A percentile compares a stretch with the other conserved stretches of the same genome.
Conservation (phyloP, 2,888 invertebrate species). For the Cantharis nigra region DNA sequence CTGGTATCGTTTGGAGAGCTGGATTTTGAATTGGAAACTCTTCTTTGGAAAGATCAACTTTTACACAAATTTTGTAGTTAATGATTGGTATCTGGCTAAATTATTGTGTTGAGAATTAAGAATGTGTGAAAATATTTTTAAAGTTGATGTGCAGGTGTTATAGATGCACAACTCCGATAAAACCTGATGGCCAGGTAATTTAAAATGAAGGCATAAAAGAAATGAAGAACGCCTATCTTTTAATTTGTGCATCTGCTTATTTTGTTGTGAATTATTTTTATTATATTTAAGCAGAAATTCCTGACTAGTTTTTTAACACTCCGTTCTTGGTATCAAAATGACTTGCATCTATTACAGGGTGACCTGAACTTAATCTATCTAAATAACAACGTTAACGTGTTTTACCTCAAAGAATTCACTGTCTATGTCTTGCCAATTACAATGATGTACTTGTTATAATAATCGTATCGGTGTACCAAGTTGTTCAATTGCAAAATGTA, state of each 20-base stretch:
- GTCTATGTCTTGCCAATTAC: not conserved
- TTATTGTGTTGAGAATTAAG: not conserved
- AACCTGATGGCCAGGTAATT: conserved; percentile 1
- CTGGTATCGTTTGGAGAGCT: not conserved
- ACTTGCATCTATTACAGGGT: not conserved
- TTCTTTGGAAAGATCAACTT: not conserved
- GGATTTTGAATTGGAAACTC: not conserved
- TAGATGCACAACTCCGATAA: not conserved
- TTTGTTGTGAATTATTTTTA: conserved; percentile 2
- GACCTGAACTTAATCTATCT: not conserved
- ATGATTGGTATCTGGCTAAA: not conserved
- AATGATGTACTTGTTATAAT: not conserved
- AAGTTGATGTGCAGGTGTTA: not conserved
- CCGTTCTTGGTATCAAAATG: not conserved
- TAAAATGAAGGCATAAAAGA: conserved; percentile 1
- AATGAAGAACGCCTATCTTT: not conserved
- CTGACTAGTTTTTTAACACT: not conserved
- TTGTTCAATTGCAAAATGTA: conserved; percentile 27
- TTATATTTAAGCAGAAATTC: not conserved
- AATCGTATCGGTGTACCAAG: conserved; percentile 5
- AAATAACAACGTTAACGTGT: not conserved
- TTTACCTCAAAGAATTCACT: not conserved
- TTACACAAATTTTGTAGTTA: not conserved
- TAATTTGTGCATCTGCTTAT: conserved; percentile 3
- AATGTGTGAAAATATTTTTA: not conserved